Base-by-base conservation (phyloP, 2,888 invertebrate species). In the Drosophila kuntzei region DNA sequence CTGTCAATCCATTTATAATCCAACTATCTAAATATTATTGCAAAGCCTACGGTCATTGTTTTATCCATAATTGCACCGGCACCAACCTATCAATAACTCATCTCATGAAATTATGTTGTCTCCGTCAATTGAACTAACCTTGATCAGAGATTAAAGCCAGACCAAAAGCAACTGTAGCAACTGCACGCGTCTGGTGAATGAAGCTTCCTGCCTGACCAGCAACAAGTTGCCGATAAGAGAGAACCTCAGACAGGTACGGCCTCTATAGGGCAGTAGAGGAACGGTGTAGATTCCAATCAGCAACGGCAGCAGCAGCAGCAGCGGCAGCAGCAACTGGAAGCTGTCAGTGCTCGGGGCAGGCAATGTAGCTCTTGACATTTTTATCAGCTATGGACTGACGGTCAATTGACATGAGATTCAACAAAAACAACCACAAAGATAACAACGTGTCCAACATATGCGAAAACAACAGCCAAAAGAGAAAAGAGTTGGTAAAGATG, bases 81-180 rank as follows among this genome's bases (percentile, higher is more conserved):
- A 32, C 27, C 54, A 25, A n/a, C 2, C 43, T 60, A 39, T 59
- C 63, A 60, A 81, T 76, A 76, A 74, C 27, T 69, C 81, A 85
- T 74, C 79, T 68, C 41, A 16, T 53, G 68, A 80, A 82, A 83
- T 82, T 83, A 86, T 76, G 86, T 83, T 86, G 86, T 78, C 65
- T 80, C 61, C 69, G 62, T 82, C 78, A 80, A 80, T 72, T 79
- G 79, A 79, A 70, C 44, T 50, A 65, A 51, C 44, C 79, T 62
- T 49, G 79, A 78, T 82, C 73, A 22, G 25, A 76, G 76, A 76
- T 75, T 76, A 76, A 47, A 55, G 53, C 22, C 68, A 25, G 55
- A 41, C 57, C 57, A 53, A 63, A 50, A 71, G 59, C 54, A 60
- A 67, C 27, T 63, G 62, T 71, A 71, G 59, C 54, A 60, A 67